Evolutionary conservation across 2,797 vertebrate genomes (phyloP), one percentile per base, ranked within the genome.

Genomic region (Protosalanx chinensis): DNA sequence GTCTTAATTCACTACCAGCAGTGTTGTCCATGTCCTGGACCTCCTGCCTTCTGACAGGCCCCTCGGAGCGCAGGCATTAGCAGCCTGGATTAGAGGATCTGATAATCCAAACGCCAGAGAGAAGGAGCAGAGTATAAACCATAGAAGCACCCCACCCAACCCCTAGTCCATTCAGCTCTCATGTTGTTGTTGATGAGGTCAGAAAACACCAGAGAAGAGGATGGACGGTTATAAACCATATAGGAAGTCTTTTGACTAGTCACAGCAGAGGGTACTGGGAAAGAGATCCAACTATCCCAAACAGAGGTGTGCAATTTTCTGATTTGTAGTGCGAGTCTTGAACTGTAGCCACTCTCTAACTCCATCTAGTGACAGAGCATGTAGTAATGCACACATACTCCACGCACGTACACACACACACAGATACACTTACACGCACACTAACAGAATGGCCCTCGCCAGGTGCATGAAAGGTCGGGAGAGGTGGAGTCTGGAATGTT

Each of bases 301-400:
- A 46, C 18, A 56, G 16, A 56, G 51, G 4, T 56, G 51, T 56
- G 51, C 12, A 0, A 0, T 56, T n/a, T n/a, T 1, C 51, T 16
- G 51, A 56, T 1, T 56, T 56, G 18, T 18, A 53, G 51, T 4
- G 51, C 18, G 15, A 16, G 51, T 56, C 51, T 56, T 16, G 5
- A 6, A 56, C 51, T 16, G 51, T 33, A 64, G 16, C n/a, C 62
- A 64, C 30, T 37, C 62, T 64, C 32, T 64, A 37, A 41, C 62
- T 33, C 62, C 62, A 41, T 64, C 62, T 64, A 64, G 62, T 64
- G 62, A 41, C 33, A 64, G 18, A 20, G 62, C 32, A 35, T 41
- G 62, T 64, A 41, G 62, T 64, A 63, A 32, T 18, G 33, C 61
- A 62, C 15, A 62, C 41, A 58, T n/a, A 23, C 18, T 2, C 18